These are phyloP conservation scores for Heterocephalus glaber DNA, from an alignment of 2,113 vertebrate species.

Conservation along the genomic window DNA sequence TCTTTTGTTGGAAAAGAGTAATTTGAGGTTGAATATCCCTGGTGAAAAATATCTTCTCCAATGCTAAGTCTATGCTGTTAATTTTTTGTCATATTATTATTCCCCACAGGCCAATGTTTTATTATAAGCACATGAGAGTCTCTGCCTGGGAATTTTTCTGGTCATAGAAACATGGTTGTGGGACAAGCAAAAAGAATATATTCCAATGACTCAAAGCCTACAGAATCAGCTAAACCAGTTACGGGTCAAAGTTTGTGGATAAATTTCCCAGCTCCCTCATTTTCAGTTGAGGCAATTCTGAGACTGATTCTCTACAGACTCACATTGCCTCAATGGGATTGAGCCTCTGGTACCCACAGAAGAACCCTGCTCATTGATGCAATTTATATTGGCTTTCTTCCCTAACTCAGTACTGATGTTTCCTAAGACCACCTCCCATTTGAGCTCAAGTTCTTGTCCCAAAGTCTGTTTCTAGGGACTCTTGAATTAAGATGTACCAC, in stretches of 20 bases:
- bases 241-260: not conserved
- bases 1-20: not conserved
- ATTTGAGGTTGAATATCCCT: not conserved
- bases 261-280: not conserved
- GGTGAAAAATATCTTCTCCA: not conserved
- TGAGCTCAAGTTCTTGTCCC: not conserved
- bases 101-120: not conserved
- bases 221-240: not conserved
- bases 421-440: not conserved
- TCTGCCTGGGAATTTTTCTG: not conserved
- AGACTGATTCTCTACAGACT: not conserved
- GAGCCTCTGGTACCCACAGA: not conserved
- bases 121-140: not conserved
- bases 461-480: not conserved
- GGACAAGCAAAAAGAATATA: not conserved
- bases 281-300: not conserved
- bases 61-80: not conserved
- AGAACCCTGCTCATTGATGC: not conserved
- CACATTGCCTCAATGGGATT: not conserved
- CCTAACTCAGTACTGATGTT: not conserved
- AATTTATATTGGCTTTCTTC: not conserved
- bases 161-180: not conserved
- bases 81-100: not conserved
- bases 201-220: not conserved
- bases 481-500: not conserved